phyloP scores from a whole-genome alignment of 2,888 invertebrate species.

The Amphipyra tragopoginis region DNA sequence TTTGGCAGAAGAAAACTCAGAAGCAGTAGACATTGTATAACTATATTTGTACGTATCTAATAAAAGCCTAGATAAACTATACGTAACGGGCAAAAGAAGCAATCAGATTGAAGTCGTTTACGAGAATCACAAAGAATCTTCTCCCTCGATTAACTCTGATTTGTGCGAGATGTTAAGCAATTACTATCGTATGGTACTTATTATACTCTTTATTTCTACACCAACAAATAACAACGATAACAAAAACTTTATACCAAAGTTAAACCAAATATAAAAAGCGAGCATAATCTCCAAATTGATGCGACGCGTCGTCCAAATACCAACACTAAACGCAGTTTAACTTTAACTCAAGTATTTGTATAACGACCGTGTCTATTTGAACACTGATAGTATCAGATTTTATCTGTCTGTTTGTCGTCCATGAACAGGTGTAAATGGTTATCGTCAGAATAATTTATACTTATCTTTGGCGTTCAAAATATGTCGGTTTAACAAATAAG shows the following conservation, averaged over 20 bases:
- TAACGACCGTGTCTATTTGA: slow-evolving; percentile 45
- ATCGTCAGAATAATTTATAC: slow-evolving; percentile 60
- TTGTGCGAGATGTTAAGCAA: not conserved
- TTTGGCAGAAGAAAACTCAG: too few species aligned
- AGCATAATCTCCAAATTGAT: slow-evolving; percentile 36
- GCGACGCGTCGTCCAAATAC: slow-evolving; percentile 30
- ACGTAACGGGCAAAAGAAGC: too few species aligned
- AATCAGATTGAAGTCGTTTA: not conserved
- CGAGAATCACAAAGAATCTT: not conserved
- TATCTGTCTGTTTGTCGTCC: slow-evolving; percentile 43
- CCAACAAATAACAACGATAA: slow-evolving; percentile 3
- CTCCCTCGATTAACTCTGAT: not conserved
- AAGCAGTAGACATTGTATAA: too few species aligned
- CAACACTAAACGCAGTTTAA: slow-evolving; percentile 20
- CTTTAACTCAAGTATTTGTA: slow-evolving; percentile 42
- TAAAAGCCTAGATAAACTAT: too few species aligned
- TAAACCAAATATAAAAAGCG: slow-evolving; percentile 13
- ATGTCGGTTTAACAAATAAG: slow-evolving; percentile 3
- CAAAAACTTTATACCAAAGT: slow-evolving; percentile 8
- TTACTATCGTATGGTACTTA: not conserved
- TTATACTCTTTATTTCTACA: not conserved
- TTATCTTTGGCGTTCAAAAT: slow-evolving; percentile 47
- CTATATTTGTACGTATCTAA: too few species aligned
- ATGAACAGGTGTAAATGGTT: slow-evolving; percentile 67
- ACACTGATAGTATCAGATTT: slow-evolving; percentile 48